Evolutionary conservation across 2,113 vertebrate species (phyloP).

Genomic region (Perognathus longimembris): DNA sequence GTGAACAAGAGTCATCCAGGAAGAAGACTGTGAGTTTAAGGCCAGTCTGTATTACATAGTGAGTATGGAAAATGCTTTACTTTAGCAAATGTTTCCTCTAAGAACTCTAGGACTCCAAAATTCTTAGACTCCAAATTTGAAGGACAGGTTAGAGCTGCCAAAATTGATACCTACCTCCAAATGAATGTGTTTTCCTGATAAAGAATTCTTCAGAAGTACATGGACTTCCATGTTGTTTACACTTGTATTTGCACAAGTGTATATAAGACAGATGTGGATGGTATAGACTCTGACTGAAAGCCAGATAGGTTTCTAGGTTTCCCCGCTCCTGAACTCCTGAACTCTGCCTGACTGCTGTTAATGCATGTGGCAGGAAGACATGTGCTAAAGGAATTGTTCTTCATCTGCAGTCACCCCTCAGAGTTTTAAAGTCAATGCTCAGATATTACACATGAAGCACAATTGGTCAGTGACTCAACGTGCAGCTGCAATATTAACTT

Average conservation of each 20-base stretch:
- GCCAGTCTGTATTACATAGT: no score
- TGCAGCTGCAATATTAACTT: conserved; percentile 12
- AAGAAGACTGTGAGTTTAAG: no score
- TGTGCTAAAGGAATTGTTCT: background rate
- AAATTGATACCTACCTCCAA: background rate
- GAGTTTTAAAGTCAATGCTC: conserved; percentile 6
- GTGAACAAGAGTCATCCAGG: no score
- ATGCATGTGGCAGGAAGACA: background rate
- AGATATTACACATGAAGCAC: background rate
- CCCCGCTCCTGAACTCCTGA: conserved; percentile 10
- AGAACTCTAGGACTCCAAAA: conserved; percentile 20
- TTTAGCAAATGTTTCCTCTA: background rate
- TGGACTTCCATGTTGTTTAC: background rate
- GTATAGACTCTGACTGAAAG: background rate
- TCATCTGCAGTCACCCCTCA: background rate
- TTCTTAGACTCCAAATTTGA: conserved; percentile 13
- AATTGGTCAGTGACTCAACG: background rate
- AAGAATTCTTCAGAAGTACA: background rate
- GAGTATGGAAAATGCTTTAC: no score
- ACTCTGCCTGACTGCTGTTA: background rate
- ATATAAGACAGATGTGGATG: background rate
- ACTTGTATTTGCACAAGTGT: background rate
- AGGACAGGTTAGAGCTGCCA: conserved; percentile 1
- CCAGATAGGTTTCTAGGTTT: background rate
- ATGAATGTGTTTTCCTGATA: conserved; percentile 2